Base-by-base conservation (phyloP, 2,888 invertebrate genomes). In the Eumerus sabulonum region DNA sequence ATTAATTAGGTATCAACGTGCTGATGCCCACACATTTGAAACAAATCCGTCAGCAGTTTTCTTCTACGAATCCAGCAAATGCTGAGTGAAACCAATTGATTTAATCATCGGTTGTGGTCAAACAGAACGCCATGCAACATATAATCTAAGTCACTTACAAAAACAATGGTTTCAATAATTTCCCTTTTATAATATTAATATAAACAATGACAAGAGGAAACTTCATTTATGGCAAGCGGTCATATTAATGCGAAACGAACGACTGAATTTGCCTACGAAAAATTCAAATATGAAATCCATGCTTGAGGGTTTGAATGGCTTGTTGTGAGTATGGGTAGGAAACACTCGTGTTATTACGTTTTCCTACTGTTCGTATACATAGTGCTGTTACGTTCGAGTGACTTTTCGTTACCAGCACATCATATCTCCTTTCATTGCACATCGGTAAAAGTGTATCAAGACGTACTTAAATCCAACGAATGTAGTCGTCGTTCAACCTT, bases 201-300 rank as follows among this genome's bases (percentile, higher is more conserved):
- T 54, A 14, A 36, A 45, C n/a, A 16, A 45, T 5, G 44, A 59
- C 68, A 60, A 54, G 51, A 76, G 64, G 66, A 71, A 76, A 76
- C 76, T 76, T 76, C 57, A 76, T 77, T 71, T 76, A 83, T 81
- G 83, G 82, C 83, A 82, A 85, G 84, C 86, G 85, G 86, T 87
- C 87, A 87, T 87, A 86, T 86, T 87, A 86, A 88, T 86, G 86
- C 84, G 85, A 86, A 87, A 87, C 87, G 87, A 85, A 88, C 85
- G 81, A 81, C 81, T 71, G 60, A 81, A 76, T 51, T 36, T 57
- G 56, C 62, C 70, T 76, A 71, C 71, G 63, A 71, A 76, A 59
- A 76, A 57, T 66, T 74, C 45, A 57, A 68, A 76, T 66, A 76
- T 73, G 27, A 73, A 74, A 64, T 70, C 74, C 68, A 70, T 38